Conservation (phyloP, 2,113 vertebrate species). For the Larimichthys polyactis region DNA sequence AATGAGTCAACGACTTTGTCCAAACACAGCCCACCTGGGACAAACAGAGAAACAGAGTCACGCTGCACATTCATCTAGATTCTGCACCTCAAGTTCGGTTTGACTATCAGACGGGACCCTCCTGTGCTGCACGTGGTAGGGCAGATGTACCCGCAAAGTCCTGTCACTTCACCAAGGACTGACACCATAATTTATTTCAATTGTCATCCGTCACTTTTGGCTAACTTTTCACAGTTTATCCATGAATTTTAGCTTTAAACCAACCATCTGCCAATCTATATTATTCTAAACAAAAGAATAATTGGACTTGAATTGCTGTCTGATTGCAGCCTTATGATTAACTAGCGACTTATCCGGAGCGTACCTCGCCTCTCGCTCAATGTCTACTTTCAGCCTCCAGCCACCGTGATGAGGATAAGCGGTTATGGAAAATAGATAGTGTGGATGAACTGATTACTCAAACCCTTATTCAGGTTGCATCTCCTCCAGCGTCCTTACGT, state of each 20-base stretch:
- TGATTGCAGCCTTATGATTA: too few relatives aligned
- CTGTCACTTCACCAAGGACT: not conserved
- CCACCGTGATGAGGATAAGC: too few relatives aligned
- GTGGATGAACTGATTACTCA: too few relatives aligned
- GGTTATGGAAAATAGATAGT: too few relatives aligned
- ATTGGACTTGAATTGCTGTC: too few relatives aligned
- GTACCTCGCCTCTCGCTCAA: too few relatives aligned
- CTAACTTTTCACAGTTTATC: not conserved
- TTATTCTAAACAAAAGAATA: not conserved
- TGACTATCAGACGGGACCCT: not conserved
- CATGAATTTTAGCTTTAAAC: not conserved
- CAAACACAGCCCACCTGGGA: slow-evolving; percentile 37
- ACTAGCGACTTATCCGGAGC: too few relatives aligned
- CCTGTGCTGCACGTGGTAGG: not conserved
- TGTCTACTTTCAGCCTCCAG: too few relatives aligned
- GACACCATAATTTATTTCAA: not conserved
- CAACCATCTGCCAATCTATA: not conserved
- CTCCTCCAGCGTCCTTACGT: slow-evolving; percentile 11
- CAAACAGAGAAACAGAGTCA: slow-evolving; percentile 12
- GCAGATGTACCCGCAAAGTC: not conserved
- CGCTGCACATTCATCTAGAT: slow-evolving; percentile 18
- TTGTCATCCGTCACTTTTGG: not conserved
- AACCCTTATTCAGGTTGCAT: not conserved
- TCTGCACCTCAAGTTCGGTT: not conserved
- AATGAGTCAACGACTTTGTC: slow-evolving; percentile 49